Evolutionary conservation across 2,797 vertebrate genomes (phyloP).

Genomic region (Pterois miles): DNA sequence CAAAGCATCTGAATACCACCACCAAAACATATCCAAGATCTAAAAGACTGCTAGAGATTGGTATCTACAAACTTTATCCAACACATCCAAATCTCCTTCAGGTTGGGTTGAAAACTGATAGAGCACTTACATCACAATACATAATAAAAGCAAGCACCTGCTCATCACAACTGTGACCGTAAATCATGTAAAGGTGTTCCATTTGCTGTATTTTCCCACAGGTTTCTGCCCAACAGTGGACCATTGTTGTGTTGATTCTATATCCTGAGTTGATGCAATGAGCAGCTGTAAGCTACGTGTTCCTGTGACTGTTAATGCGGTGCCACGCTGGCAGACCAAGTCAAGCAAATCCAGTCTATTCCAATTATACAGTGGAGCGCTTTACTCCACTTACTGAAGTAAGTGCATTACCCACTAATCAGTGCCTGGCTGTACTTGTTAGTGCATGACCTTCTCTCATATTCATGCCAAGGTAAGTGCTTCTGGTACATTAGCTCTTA

Average conservation of each 20-base stretch:
- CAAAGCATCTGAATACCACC: background rate
- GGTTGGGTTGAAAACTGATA: background rate
- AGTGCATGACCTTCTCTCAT: constrained; percentile 56
- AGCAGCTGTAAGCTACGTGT: constrained; percentile 68
- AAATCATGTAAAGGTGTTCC: constrained; percentile 1
- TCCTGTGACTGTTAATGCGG: constrained; percentile 51
- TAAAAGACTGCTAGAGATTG: background rate
- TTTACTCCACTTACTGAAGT: constrained; percentile 72
- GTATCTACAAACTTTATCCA: background rate
- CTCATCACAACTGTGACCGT: background rate
- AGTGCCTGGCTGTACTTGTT: constrained; percentile 74
- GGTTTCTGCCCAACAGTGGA: constrained; percentile 39
- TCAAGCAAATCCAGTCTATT: constrained; percentile 71
- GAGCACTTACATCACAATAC: background rate
- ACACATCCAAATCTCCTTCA: too few relatives aligned
- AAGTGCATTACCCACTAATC: constrained; percentile 81
- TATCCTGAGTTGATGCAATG: constrained; percentile 57
- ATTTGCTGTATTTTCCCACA: background rate
- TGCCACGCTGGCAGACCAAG: constrained; percentile 63
- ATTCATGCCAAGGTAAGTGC: constrained; percentile 54
- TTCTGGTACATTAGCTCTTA: constrained; percentile 47
- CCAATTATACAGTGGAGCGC: constrained; percentile 71
- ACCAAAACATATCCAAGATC: background rate
- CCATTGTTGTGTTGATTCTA: constrained; percentile 50
- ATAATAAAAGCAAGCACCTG: background rate